phyloP scores from a whole-genome alignment of 2,113 vertebrate species.

The Gasterosteus aculeatus region DNA sequence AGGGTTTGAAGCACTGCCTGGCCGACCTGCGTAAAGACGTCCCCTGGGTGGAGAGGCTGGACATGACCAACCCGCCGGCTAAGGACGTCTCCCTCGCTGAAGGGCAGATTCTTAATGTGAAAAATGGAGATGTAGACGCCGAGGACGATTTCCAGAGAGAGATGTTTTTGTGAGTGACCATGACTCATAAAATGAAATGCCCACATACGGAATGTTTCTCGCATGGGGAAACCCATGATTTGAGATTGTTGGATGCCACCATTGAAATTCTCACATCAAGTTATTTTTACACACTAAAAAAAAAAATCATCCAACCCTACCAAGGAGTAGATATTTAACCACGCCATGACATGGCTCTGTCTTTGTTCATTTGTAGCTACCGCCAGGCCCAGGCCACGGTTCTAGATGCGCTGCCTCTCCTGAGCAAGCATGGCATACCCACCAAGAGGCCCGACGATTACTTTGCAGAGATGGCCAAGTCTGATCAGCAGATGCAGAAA shows the following conservation, averaged over 20 bases:
- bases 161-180: conserved; percentile 91
- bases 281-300: background rate
- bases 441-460: conserved; percentile 94
- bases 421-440: conserved; percentile 83
- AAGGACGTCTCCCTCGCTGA: conserved; percentile 68
- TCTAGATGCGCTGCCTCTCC: conserved; percentile 86
- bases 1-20: conserved; percentile 87
- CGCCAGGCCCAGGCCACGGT: conserved; percentile 93
- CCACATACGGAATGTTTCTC: too few relatives aligned
- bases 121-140: conserved; percentile 73
- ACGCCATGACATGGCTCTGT: background rate
- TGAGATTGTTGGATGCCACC: background rate
- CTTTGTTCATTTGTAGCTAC: conserved; percentile 80
- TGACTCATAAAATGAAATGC: too few relatives aligned
- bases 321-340: too few relatives aligned
- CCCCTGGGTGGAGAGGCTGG: conserved; percentile 91
- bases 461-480: conserved; percentile 99
- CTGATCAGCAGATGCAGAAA: conserved; percentile 99
- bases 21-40: conserved; percentile 86
- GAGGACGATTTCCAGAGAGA: conserved; percentile 96
- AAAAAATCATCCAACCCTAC: background rate
- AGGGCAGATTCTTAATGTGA: conserved; percentile 35
- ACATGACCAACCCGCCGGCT: conserved; percentile 84
- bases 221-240: too few relatives aligned
- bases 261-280: background rate